phyloP scores from a whole-genome alignment of 2,113 vertebrate species.

The Sander lucioperca region DNA sequence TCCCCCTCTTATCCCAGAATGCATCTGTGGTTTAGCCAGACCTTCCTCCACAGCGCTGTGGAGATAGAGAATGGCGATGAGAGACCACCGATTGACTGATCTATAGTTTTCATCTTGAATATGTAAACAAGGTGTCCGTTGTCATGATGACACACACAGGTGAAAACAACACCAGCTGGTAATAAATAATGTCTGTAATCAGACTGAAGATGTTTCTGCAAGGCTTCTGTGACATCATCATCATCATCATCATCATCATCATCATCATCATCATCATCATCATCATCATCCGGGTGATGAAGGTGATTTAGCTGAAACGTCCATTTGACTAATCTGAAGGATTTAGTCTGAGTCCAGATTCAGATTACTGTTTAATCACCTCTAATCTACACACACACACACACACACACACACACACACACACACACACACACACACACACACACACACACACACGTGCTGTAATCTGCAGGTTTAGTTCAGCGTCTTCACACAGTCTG shows the following conservation, averaged over 20 bases:
- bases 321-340: slow-evolving; percentile 75
- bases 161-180: no score
- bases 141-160: no score
- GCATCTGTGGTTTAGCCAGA: no score
- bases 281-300: slow-evolving; percentile 56
- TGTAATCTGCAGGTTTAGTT: slow-evolving; percentile 43
- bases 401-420: slow-evolving; percentile 37
- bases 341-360: slow-evolving; percentile 69
- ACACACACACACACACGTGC: slow-evolving; percentile 39
- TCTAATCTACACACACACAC: slow-evolving; percentile 56
- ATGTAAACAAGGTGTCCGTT: no score
- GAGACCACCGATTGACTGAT: no score
- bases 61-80: no score
- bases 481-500: neutral
- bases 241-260: neutral
- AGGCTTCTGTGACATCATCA: slow-evolving; percentile 33
- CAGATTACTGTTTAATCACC: slow-evolving; percentile 69
- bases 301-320: slow-evolving; percentile 66
- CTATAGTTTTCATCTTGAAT: no score
- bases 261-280: slow-evolving; percentile 43
- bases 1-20: no score
- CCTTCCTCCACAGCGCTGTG: no score
- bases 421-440: slow-evolving; percentile 20
- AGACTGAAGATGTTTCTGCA: no score
- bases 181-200: no score